These are phyloP conservation scores for Syngnathus acus DNA, from an alignment of 2,797 vertebrate species.

Conservation along the genomic window DNA sequence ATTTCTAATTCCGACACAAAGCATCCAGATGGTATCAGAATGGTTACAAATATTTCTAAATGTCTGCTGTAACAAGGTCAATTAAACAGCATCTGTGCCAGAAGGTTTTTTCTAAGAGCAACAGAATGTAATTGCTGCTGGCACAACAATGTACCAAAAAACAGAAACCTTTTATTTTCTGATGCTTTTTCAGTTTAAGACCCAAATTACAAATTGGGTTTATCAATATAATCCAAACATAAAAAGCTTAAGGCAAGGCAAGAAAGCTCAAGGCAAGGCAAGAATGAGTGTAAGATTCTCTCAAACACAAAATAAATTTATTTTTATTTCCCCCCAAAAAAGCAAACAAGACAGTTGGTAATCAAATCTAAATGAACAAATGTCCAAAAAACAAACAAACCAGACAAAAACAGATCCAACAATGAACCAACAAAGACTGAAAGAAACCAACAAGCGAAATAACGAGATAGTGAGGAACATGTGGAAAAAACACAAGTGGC, in stretches of 20 bases:
- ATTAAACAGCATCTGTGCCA: conserved; percentile 1
- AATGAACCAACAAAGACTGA: too few relatives aligned
- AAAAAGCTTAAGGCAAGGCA: neutral
- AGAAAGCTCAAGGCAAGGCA: too few relatives aligned
- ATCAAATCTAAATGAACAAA: neutral
- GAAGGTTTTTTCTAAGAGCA: conserved; percentile 1
- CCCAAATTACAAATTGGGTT: neutral
- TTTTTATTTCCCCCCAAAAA: too few relatives aligned
- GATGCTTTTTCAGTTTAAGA: neutral
- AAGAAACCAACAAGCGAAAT: too few relatives aligned
- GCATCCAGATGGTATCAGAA: neutral
- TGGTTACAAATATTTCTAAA: neutral
- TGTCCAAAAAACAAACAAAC: neutral
- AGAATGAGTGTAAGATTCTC: too few relatives aligned
- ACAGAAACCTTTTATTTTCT: neutral
- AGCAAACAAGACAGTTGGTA: neutral
- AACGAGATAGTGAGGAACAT: too few relatives aligned
- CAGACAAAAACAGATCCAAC: too few relatives aligned
- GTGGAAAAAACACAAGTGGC: too few relatives aligned
- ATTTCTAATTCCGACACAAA: neutral
- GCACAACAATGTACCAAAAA: neutral
- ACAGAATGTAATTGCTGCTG: neutral
- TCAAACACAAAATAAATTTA: too few relatives aligned
- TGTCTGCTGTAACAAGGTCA: neutral
- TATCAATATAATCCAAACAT: neutral